These are phyloP conservation scores for Hirundo rustica DNA, from an alignment of 2,797 vertebrate genomes.

Conservation along the genomic window DNA sequence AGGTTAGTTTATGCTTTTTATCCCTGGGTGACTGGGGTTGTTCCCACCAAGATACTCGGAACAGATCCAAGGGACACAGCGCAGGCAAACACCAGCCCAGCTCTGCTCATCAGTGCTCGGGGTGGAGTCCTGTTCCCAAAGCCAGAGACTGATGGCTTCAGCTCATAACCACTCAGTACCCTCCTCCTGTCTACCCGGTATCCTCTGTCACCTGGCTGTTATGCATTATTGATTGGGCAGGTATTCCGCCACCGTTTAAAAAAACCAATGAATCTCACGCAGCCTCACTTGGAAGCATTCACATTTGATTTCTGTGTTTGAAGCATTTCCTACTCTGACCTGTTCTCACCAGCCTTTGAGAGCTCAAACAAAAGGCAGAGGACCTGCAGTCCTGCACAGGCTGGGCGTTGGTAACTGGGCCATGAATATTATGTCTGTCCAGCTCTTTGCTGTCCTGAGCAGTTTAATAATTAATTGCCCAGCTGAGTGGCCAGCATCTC, in stretches of 20 bases:
- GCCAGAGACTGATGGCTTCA: neutral
- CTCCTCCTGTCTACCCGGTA: fast-evolving
- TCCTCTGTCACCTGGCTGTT: neutral
- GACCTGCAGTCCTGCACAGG: neutral
- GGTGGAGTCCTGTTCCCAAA: neutral
- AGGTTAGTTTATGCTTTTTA: too few species aligned
- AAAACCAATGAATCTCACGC: fast-evolving
- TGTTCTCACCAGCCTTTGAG: neutral
- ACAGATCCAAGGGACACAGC: fast-evolving
- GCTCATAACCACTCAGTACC: neutral
- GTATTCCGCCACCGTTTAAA: neutral
- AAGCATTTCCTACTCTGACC: neutral
- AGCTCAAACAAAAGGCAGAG: neutral
- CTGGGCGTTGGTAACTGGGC: neutral
- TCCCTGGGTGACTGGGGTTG: neutral
- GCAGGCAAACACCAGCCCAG: neutral
- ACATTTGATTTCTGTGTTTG: neutral
- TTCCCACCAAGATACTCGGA: fast-evolving
- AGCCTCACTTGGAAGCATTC: neutral
- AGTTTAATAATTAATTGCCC: neutral
- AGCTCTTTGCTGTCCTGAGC: neutral
- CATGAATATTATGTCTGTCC: neutral
- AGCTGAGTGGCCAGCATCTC: neutral
- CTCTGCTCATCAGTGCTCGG: fast-evolving
- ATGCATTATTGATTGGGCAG: neutral